phyloP scores from a whole-genome alignment of 2,888 invertebrate genomes.

The Cryptus viduatorius region DNA sequence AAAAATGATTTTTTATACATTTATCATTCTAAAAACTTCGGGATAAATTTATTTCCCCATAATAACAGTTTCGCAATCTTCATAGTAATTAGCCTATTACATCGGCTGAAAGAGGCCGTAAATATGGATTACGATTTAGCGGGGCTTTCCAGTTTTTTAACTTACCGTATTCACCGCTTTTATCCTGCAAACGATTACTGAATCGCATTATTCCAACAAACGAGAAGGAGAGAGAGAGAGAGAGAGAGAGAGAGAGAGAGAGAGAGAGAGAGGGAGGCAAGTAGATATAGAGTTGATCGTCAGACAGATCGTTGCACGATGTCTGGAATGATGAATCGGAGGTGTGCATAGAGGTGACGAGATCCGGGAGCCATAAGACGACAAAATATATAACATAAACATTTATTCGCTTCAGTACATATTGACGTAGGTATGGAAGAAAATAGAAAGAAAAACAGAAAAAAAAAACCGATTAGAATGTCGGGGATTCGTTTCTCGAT shows the following conservation, averaged over 20 bases:
- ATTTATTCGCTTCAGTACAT: not conserved
- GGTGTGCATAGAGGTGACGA: not conserved
- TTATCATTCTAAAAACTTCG: too few species aligned
- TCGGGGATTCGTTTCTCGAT: not conserved
- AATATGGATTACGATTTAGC: not conserved
- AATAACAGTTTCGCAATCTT: not conserved
- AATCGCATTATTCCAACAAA: conserved; percentile 5
- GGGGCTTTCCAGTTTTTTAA: not conserved
- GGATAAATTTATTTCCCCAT: not conserved
- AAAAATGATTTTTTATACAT: too few species aligned
- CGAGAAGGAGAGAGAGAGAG: not conserved
- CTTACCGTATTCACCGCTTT: not conserved
- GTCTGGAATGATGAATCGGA: conserved; percentile 16
- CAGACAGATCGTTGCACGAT: not conserved
- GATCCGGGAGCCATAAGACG: not conserved
- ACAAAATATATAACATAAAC: not conserved
- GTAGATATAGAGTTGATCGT: not conserved
- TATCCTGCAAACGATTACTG: not conserved
- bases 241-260: not conserved
- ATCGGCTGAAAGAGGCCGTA: not conserved
- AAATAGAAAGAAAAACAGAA: not conserved
- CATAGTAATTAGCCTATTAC: not conserved
- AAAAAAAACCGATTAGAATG: conserved; percentile 4
- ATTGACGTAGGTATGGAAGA: not conserved
- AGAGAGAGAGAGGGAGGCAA: too few species aligned